Base-by-base conservation (phyloP, 1,140 invertebrate genomes). In the Drosophila mojavensis region DNA sequence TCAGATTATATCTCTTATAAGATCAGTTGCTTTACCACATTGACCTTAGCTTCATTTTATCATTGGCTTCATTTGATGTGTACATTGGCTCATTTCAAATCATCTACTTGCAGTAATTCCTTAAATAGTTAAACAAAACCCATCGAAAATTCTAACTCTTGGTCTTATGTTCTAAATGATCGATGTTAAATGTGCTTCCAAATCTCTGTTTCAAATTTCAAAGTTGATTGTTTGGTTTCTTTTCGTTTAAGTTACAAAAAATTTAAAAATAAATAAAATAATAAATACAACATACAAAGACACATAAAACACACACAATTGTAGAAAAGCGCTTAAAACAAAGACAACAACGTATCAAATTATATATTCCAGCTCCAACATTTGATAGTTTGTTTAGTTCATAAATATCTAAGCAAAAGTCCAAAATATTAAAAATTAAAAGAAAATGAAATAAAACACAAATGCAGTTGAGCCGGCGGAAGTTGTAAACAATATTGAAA, bases 131-230 rank as follows among this genome's bases (percentile, higher is more conserved):
- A 77, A 58, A 58, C 17, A 39, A 30, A 66, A 55, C n/a, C 63
- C 51, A 15, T 73, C 50, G 30, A 73, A 73, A 73, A 56, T 26
- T 11, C 47, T 51, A 69, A 43, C 48, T 56, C 15, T 69, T 74
- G 48, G 41, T 39, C 62, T 86, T 86, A 43, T 70, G 83, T 86
- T 86, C 62, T 66, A 77, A 65, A 63, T 83, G 76, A 88, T 86
- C 73, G 82, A 86, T 86, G 82, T 86, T 86, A 70, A 88, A 73
- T 86, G 82, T 86, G 82, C 82, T 86, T 79, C 36, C 69, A 73
- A 88, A 85, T 63, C 71, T 85, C 79, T 82, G 68, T 86, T 82
- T 73, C 54, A 81, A 75, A 69, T 82, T 86, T 86, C 59, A 55
- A 86, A 66, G 71, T 74, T 79, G 63, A 53, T 82, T 56, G 47